Base-by-base conservation (phyloP, 1,140 invertebrate genomes). In the Procambarus clarkii region DNA sequence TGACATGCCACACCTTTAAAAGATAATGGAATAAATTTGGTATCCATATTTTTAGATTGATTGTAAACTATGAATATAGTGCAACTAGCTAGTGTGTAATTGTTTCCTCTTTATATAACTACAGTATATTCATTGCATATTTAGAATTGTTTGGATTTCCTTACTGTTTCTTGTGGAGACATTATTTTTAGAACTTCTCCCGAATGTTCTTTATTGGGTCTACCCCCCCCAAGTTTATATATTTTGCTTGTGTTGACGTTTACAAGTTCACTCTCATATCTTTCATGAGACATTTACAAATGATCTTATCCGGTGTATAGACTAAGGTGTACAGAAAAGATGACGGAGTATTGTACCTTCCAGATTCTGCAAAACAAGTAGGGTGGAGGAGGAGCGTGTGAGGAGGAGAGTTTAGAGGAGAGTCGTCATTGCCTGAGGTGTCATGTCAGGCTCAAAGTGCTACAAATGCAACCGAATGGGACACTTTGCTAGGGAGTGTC, bases 401-500 rank as follows among this genome's bases (percentile, higher is more conserved):
- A 91, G 83, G 90, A 54, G 85, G 90, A 89, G 87, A 86, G 90
- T 91, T 86, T 83, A 81, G 90, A 77, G 84, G 85, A 87, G 85
- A 87, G 89, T 91, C 85, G 58, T 34, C 74, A 46, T 91, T 58
- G 78, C 90, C 48, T 71, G 84, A 71, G 85, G 77, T 60, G 88
- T 78, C 82, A 92, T 92, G 91, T 93, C 92, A 85, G 91, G 92
- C 54, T 92, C 93, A n/a, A 93, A 93, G 93, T 98, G 98, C 95
- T 98, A 98, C 95, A 98, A 98, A 95, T 98, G 98, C 95, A 97
- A 98, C 92, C 93, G 95, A 91, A 94, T 94, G 92, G 95, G 95
- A 24, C 95, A 96, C 93, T 95, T 95, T 93, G 95, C 95, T 76
- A 94, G 95, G 88, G 95, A 95, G 87, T 95, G 95, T 93, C 92